Evolutionary conservation across 1,140 invertebrate genomes (phyloP).

Genomic region (Drosophila paulistorum): DNA sequence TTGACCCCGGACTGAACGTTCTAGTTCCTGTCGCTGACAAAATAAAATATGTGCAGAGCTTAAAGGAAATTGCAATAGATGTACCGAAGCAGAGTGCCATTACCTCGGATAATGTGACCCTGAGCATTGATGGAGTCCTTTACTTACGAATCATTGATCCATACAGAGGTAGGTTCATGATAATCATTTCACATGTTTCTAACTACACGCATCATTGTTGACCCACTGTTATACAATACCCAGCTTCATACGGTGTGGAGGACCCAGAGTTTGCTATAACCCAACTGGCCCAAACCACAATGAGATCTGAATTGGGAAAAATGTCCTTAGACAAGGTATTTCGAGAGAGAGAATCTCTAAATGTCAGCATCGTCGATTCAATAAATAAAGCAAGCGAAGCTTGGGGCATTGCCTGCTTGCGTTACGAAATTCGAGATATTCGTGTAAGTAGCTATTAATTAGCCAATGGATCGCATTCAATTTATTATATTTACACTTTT

Average conservation of each 20-base stretch:
- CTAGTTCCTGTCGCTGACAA: conserved; percentile 96
- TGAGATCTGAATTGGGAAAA: conserved; percentile 99
- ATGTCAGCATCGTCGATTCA: conserved; percentile 97
- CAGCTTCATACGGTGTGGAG: conserved; percentile 98
- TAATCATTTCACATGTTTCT: not conserved
- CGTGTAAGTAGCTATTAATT: conserved; percentile 86
- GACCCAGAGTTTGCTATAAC: conserved; percentile 99
- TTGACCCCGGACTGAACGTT: conserved; percentile 97
- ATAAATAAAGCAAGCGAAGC: conserved; percentile 99
- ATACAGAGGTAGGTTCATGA: conserved; percentile 84
- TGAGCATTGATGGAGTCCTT: conserved; percentile 98
- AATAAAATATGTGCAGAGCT: conserved; percentile 98
- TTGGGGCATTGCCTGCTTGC: conserved; percentile 98
- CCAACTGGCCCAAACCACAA: conserved; percentile 99
- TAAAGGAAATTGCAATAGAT: conserved; percentile 99
- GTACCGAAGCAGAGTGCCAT: conserved; percentile 99
- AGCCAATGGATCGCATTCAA: not conserved
- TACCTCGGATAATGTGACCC: conserved; percentile 97
- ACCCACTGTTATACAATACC: conserved; percentile 28
- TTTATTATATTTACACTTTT: not conserved
- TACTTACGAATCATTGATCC: conserved; percentile 97
- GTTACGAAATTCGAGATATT: conserved; percentile 94
- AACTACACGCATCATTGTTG: not conserved
- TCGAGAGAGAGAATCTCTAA: conserved; percentile 96
- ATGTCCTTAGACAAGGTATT: conserved; percentile 99